Evolutionary conservation across 2,113 vertebrate genomes (phyloP), one percentile per base, ranked within the genome.

Genomic region (Lepus timidus): DNA sequence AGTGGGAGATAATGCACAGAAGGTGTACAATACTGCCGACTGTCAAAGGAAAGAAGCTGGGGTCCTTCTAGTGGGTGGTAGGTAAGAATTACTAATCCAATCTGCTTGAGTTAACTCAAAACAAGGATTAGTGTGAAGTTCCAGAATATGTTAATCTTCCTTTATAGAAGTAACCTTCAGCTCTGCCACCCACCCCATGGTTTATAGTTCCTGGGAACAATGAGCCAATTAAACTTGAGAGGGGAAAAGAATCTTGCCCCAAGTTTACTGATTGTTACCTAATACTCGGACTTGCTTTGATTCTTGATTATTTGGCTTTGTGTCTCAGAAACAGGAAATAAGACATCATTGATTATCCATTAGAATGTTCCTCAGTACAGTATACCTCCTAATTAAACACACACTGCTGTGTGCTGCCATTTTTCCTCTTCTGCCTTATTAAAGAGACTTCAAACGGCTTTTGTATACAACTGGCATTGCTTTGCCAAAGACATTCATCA

Each of bases 41-140:
- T 98, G 98, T 98, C 98, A 98, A 96, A 98, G 98, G 98, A 98
- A 96, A 97, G 97, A 98, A 97, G 95, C 98, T 94, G 89, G 95
- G 75, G 98, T 98, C 97, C 97, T 97, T 98, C 98, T 98, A 95
- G 98, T 98, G 99, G 98, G 98, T 99, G 98, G 98, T 98, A 98
- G 98, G 98, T 98, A 98, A 98, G 98, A 98, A 98, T 99, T 98
- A 98, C 99, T 99, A 99, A 99, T 99, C 99, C 99, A 98, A 98
- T 99, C 98, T 99, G 98, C 99, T 98, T 98, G 98, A 98, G 98
- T 98, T 99, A 99, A 99, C 98, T 98, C 98, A 98, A 99, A 99
- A 99, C 98, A 99, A 98, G 99, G 99, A 99, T 99, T 99, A 99
- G 98, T 98, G 97, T 99, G 98, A 98, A 98, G 98, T 99, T 99